Evolutionary conservation across 2,888 invertebrate species (phyloP).

Genomic region (Agonopterix alstromeriana): DNA sequence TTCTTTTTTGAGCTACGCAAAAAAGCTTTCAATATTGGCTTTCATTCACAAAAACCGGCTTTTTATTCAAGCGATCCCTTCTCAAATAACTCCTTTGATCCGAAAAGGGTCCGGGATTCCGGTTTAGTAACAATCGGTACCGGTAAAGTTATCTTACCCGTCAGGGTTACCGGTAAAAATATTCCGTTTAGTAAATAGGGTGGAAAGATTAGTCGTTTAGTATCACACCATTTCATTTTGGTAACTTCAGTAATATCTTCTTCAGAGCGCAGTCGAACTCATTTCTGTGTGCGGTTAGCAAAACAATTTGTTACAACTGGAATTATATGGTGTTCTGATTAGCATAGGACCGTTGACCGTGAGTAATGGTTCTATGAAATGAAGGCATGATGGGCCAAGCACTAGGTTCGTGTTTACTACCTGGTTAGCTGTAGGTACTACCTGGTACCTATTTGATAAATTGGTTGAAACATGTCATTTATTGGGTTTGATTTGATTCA

Average conservation of each 20-base stretch:
- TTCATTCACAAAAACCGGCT: not conserved
- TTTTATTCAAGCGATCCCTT: conserved; percentile 5
- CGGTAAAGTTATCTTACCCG: not conserved
- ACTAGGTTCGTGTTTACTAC: no score
- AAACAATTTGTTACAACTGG: no score
- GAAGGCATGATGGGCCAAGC: no score
- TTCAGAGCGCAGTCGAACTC: conserved; percentile 4
- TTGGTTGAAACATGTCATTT: no score
- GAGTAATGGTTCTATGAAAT: no score
- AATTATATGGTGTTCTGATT: no score
- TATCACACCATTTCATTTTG: conserved; percentile 37
- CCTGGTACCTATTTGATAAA: no score
- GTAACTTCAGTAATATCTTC: conserved; percentile 21
- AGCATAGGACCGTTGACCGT: no score
- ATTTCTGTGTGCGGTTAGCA: no score
- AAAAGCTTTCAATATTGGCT: not conserved
- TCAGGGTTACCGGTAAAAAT: not conserved
- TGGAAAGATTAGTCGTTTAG: conserved; percentile 44
- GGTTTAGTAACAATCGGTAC: conserved; percentile 1
- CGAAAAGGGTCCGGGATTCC: conserved; percentile 4
- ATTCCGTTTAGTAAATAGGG: conserved; percentile 22
- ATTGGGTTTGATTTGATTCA: no score
- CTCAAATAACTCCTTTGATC: conserved; percentile 5
- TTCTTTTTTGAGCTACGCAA: no score
- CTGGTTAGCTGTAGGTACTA: no score